phyloP scores from a whole-genome alignment of 1,140 invertebrate genomes.

The Penaeus indicus region DNA sequence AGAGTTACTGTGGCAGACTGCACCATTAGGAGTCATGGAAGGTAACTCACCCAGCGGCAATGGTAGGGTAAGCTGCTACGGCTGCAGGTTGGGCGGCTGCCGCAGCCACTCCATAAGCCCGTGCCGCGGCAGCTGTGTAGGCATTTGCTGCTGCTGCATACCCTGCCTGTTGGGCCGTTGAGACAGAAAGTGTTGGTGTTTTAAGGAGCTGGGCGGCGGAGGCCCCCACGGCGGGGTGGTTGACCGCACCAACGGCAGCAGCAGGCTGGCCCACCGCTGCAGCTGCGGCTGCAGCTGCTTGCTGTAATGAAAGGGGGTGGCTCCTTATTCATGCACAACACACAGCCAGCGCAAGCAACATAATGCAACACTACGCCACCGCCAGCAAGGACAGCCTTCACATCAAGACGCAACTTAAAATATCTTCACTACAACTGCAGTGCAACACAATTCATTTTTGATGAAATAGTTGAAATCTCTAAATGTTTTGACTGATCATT shows the following conservation, averaged over 20 bases:
- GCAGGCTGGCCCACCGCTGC: slow-evolving; percentile 72
- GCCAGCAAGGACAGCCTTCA: slow-evolving; percentile 42
- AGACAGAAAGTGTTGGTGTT: slow-evolving; percentile 73
- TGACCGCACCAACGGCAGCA: slow-evolving; percentile 79
- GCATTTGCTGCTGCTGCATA: slow-evolving; percentile 81
- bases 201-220: slow-evolving; percentile 72
- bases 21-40: slow-evolving; percentile 15
- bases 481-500: no score
- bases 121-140: slow-evolving; percentile 84
- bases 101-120: slow-evolving; percentile 79
- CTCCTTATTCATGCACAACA: slow-evolving; percentile 64
- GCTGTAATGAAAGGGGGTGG: slow-evolving; percentile 66
- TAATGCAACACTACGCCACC: slow-evolving; percentile 61
- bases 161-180: slow-evolving; percentile 76
- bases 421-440: slow-evolving; percentile 27
- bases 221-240: slow-evolving; percentile 75
- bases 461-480: no score
- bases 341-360: slow-evolving; percentile 59
- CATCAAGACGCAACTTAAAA: slow-evolving; percentile 47
- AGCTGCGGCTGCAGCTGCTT: slow-evolving; percentile 66
- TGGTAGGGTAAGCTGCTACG: slow-evolving; percentile 75
- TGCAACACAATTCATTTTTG: slow-evolving; percentile 28
- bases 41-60: slow-evolving; percentile 77
- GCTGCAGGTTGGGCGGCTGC: slow-evolving; percentile 77
- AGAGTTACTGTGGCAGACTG: slow-evolving; percentile 7